Evolutionary conservation across 2,888 invertebrate genomes (phyloP), one percentile per base, ranked within the genome.

Genomic region (Patella ulyssiponensis): DNA sequence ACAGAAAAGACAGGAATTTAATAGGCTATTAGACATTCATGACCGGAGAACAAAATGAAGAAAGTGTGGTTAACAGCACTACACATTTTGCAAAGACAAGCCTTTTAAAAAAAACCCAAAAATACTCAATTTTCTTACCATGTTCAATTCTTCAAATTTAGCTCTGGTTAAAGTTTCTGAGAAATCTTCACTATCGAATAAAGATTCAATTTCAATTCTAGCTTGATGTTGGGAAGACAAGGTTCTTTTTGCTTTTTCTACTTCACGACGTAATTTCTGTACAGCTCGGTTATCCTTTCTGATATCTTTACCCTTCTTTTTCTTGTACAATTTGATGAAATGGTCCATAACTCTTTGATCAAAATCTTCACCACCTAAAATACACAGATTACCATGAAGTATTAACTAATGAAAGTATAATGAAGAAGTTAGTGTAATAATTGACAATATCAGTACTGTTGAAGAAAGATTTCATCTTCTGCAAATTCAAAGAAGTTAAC

Each of bases 311-410:
- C 97, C 97, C 94, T 96, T 97, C 95, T 98, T 98, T 94, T 98
- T 98, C 94, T 98, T 98, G 95, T 97, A 97, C 91, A 98, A 92
- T 92, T 99, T 98, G 92, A 98, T 97, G 94, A 99, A 99, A 93
- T 99, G 98, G 89, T 99, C 98, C 97, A 98, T 98, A 4, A 98
- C 97, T 85, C 97, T 94, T 92, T 98, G 98, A 93, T 98, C 98
- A 92, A 98, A 99, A 93, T 99, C 99, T 93, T 99, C 99, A 92
- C 99, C 99, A 89, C 99, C 93, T 91, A 78, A 2, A 33, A 17
- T 69, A 44, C 33, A 33, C 5, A 33, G 33, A 44, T 44, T 44
- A 44, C 44, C 44, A 44, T 44, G 44, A 44, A 44, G 44, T 44
- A 9, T 44, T 44, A 9, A 44, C 44, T 44, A 33, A 33, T 33